Evolutionary conservation across 2,797 vertebrate species (phyloP).

Genomic region (Phalloptychus januarius): DNA sequence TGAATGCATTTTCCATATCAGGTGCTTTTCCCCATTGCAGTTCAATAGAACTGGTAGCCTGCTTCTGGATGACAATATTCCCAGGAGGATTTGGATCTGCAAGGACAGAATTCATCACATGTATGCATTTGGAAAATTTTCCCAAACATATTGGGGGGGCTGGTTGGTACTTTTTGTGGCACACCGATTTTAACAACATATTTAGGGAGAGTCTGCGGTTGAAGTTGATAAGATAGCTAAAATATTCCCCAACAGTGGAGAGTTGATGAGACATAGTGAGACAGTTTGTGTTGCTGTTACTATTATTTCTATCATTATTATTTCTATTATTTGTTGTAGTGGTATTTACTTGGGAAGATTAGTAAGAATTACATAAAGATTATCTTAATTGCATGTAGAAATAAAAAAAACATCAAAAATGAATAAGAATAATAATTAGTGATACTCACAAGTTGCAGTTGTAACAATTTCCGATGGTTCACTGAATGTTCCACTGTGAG

Average conservation of each 20-base stretch:
- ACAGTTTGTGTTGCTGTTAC: background rate
- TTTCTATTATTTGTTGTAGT: background rate
- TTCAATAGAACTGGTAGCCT: conserved; percentile 55
- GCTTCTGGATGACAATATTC: conserved; percentile 21
- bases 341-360: background rate
- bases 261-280: background rate
- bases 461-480: conserved; percentile 42
- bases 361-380: background rate
- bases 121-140: background rate
- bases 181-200: background rate
- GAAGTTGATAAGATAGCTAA: background rate
- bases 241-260: background rate
- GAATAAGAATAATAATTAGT: background rate
- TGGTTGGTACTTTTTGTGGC: no score
- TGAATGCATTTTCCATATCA: conserved; percentile 38
- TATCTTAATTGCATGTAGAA: background rate
- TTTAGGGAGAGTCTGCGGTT: background rate
- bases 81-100: conserved; percentile 79
- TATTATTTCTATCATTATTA: background rate
- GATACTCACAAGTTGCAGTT: conserved; percentile 78
- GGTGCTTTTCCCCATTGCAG: conserved; percentile 60
- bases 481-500: conserved; percentile 58
- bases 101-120: background rate
- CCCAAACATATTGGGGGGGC: background rate
- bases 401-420: background rate